phyloP scores from a whole-genome alignment of 2,888 invertebrate genomes.

The Bedellia somnulentella region DNA sequence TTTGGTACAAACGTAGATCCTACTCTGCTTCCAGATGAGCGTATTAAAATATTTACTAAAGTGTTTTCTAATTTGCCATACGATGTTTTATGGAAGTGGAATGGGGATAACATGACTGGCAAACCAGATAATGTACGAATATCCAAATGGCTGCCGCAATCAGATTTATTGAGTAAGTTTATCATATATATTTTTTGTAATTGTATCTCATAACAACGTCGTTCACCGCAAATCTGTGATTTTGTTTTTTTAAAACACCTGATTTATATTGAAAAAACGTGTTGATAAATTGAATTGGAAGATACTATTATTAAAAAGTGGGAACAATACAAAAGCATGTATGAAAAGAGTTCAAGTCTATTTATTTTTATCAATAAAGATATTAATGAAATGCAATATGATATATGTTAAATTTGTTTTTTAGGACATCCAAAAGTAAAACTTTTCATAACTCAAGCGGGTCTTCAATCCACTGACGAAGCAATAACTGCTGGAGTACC shows the following conservation, averaged over 20 bases:
- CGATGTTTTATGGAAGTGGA: constrained; percentile 35
- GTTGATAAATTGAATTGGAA: no score
- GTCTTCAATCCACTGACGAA: constrained; percentile 3
- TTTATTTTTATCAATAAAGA: no score
- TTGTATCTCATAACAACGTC: no score
- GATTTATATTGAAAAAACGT: no score
- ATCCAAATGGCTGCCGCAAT: constrained; percentile 1
- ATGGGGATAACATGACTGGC: background rate
- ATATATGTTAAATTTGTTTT: no score
- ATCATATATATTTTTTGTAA: background rate
- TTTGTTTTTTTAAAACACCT: no score
- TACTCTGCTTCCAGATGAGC: constrained; percentile 21
- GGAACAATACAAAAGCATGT: no score
- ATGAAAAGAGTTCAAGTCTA: no score
- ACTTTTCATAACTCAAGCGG: constrained; percentile 3
- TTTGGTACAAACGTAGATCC: constrained; percentile 34
- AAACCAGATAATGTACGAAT: background rate
- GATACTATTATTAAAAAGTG: no score
- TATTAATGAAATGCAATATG: no score
- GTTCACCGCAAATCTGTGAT: no score
- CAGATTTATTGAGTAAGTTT: constrained; percentile 1
- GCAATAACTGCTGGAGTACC: constrained; percentile 1
- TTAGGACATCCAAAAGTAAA: constrained; percentile 3
- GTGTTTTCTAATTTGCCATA: constrained; percentile 33
- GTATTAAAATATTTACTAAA: constrained; percentile 18